Evolutionary conservation across 2,797 vertebrate species (phyloP).

Genomic region (Jordanella pulchra): DNA sequence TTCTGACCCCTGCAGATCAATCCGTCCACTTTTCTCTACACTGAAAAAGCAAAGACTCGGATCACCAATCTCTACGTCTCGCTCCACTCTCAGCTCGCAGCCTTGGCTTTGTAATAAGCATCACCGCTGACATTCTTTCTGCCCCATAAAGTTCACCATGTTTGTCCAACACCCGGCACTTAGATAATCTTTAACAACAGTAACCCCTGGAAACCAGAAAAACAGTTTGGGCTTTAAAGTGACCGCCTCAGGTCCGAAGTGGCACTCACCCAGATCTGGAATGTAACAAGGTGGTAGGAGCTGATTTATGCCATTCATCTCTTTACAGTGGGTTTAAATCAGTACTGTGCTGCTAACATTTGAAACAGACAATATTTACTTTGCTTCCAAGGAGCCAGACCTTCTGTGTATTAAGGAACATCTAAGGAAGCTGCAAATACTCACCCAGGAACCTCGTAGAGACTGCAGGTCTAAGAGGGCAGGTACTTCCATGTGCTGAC

Average conservation of each 20-base stretch:
- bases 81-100: conserved; percentile 44
- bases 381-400: background rate
- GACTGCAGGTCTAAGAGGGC: conserved; percentile 66
- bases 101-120: conserved; percentile 75
- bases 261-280: conserved; percentile 32
- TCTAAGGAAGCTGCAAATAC: conserved; percentile 52
- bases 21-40: conserved; percentile 16
- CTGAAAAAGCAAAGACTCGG: conserved; percentile 62
- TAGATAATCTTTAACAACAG: conserved; percentile 69
- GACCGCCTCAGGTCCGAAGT: conserved; percentile 35
- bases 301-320: conserved; percentile 3
- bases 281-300: background rate
- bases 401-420: background rate
- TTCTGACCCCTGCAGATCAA: conserved; percentile 15
- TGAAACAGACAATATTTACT: background rate
- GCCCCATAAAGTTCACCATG: conserved; percentile 62
- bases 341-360: background rate
- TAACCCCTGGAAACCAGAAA: conserved; percentile 70
- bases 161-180: conserved; percentile 76
- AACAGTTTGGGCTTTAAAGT: conserved; percentile 59
- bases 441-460: conserved; percentile 62
- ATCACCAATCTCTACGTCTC: conserved; percentile 36
- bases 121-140: conserved; percentile 72
- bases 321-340: conserved; percentile 1
- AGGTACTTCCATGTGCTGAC: conserved; percentile 92